Conservation (phyloP, 2,113 vertebrate species). For the Phalacrocorax carbo region DNA sequence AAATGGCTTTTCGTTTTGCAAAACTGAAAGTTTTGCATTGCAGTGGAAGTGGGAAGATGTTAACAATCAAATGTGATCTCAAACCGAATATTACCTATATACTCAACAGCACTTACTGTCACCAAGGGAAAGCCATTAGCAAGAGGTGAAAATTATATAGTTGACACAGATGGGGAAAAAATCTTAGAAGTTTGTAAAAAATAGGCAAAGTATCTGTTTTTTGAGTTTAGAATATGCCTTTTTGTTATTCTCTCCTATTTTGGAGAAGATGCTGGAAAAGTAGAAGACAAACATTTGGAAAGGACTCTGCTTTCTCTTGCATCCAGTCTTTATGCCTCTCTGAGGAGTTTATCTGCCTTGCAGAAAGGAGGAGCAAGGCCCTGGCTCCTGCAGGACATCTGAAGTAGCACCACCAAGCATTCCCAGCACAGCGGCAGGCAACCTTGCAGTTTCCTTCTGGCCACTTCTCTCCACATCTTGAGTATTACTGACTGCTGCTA, state of each 20-base stretch:
- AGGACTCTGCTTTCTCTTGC: not conserved
- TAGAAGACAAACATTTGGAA: not conserved
- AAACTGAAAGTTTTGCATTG: not conserved
- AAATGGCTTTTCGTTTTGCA: not conserved
- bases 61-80: not conserved
- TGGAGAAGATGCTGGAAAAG: not conserved
- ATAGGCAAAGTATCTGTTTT: not conserved
- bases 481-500: not conserved
- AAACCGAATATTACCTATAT: not conserved
- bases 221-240: not conserved
- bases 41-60: not conserved
- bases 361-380: not conserved
- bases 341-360: not conserved
- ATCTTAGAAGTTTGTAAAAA: not conserved
- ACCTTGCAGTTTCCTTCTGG: not conserved
- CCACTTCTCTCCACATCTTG: not conserved
- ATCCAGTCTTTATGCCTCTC: not conserved
- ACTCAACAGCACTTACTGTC: slow-evolving; percentile 27
- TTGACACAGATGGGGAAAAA: not conserved
- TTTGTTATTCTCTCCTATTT: not conserved
- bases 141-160: slow-evolving; percentile 9
- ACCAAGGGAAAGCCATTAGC: slow-evolving; percentile 4
- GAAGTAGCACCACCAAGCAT: not conserved
- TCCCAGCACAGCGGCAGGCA: not conserved
- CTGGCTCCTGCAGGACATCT: not conserved